These are phyloP conservation scores for Oceanites oceanicus DNA, from an alignment of 2,113 vertebrate species.

Conservation along the genomic window DNA sequence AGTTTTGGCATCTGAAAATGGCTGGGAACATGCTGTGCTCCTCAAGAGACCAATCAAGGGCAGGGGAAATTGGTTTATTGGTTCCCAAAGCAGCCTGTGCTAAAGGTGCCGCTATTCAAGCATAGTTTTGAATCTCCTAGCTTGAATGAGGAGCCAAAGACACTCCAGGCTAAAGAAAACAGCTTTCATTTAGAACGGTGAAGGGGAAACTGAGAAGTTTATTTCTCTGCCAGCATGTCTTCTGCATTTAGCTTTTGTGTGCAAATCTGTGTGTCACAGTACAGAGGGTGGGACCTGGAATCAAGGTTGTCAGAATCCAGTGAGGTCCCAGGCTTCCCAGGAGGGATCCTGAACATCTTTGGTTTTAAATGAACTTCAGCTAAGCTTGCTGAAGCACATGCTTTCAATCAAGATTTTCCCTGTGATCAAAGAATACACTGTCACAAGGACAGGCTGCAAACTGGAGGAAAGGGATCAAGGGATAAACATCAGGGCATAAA, in stretches of 20 bases:
- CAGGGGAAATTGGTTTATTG: constrained; percentile 65
- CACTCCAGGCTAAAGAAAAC: constrained; percentile 59
- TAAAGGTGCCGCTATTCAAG: constrained; percentile 62
- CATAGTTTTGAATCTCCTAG: constrained; percentile 30
- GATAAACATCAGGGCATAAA: neutral
- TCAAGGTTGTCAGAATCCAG: constrained; percentile 26
- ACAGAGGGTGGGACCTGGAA: neutral
- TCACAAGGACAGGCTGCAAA: neutral
- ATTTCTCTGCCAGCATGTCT: constrained; percentile 39
- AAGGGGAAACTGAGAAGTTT: constrained; percentile 20
- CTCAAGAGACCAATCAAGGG: constrained; percentile 73
- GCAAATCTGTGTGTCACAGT: neutral
- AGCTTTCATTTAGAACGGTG: constrained; percentile 19
- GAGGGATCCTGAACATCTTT: neutral
- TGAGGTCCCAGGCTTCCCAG: neutral
- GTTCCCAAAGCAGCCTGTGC: constrained; percentile 46
- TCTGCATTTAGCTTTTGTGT: constrained; percentile 50
- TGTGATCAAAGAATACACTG: neutral
- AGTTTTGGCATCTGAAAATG: constrained; percentile 78
- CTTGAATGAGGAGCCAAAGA: constrained; percentile 59
- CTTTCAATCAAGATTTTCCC: neutral
- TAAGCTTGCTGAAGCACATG: neutral
- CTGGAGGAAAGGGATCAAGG: neutral
- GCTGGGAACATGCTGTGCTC: constrained; percentile 69
- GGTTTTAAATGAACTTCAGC: neutral